phyloP scores from a whole-genome alignment of 2,888 invertebrate genomes.

The Sturmia bella region DNA sequence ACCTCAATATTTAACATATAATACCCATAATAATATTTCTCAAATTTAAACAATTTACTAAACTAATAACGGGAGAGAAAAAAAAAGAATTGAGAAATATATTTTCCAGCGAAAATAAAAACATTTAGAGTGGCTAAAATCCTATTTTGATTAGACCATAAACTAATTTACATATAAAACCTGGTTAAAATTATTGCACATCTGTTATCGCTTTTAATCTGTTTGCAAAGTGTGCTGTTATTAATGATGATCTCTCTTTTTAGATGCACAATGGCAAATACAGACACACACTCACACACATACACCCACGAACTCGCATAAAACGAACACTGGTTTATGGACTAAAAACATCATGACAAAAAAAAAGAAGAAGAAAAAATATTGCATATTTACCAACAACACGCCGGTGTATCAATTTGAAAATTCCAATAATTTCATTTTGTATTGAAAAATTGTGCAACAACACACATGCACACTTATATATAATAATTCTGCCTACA shows the following conservation, averaged over 20 bases:
- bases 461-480: conserved; percentile 24
- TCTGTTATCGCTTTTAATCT: conserved; percentile 72
- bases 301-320: neutral
- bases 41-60: conserved; percentile 61
- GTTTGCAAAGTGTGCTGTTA: conserved; percentile 71
- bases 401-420: conserved; percentile 57
- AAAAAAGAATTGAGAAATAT: neutral
- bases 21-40: conserved; percentile 56
- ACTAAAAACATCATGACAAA: conserved; percentile 27
- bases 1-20: conserved; percentile 59
- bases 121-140: conserved; percentile 57
- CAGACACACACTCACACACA: neutral
- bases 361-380: conserved; percentile 9
- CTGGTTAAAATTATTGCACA: conserved; percentile 69
- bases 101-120: conserved; percentile 17
- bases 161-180: conserved; percentile 71
- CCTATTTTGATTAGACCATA: conserved; percentile 71
- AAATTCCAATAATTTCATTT: conserved; percentile 68
- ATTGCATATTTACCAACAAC: conserved; percentile 14
- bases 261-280: conserved; percentile 19
- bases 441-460: conserved; percentile 21
- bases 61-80: conserved; percentile 46
- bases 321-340: conserved; percentile 26
- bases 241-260: conserved; percentile 70
- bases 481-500: conserved; percentile 39